Evolutionary conservation across 2,797 vertebrate genomes (phyloP), one percentile per base, ranked within the genome.

Genomic region (Eulemur rubriventer): DNA sequence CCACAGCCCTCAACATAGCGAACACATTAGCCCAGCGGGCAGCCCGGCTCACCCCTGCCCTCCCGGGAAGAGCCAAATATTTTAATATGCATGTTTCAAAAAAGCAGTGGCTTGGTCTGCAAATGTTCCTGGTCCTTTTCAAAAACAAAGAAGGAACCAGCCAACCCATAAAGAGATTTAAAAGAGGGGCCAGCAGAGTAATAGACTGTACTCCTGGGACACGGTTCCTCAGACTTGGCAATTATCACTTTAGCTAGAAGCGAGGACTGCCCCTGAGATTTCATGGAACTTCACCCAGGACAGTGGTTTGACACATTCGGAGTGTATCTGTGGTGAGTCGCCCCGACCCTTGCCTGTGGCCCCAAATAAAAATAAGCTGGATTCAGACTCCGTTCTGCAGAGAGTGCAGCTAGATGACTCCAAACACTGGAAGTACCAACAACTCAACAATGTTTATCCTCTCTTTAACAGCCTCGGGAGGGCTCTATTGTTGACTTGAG

Each of bases 11-110:
- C 12, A 22, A 65, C 38, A 14, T 16, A 55, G n/a, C 9, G 10
- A 55, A 22, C 4, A 0, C 1, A 0, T 57, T 65, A 13, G 24
- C 14, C 41, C 52, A 18, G 28, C 61, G 9, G 1, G 18, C 1
- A 1, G 4, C 5, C 0, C 28, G 2, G 55, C 2, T 73, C 65
- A 0, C 30, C 52, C 55, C 17, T 20, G 35, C 18, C 22, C 6
- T 43, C 13, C 41, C 11, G 2, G 1, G 8, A 65, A 26, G 22
- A 59, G 7, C 33, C 28, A 17, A 17, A 41, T 11, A 28, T 59
- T 55, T 67, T 9, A 26, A 73, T 5, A 14, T 12, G 30, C 35
- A 1, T 24, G 0, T 50, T 81, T 90, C 43, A 67, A 61, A 22
- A 78, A 48, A 78, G 52, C 18, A 9, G 35, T 7, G 26, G 28